These are phyloP conservation scores for Drosophila carrolli DNA, from an alignment of 1,140 invertebrate genomes.

Conservation along the genomic window DNA sequence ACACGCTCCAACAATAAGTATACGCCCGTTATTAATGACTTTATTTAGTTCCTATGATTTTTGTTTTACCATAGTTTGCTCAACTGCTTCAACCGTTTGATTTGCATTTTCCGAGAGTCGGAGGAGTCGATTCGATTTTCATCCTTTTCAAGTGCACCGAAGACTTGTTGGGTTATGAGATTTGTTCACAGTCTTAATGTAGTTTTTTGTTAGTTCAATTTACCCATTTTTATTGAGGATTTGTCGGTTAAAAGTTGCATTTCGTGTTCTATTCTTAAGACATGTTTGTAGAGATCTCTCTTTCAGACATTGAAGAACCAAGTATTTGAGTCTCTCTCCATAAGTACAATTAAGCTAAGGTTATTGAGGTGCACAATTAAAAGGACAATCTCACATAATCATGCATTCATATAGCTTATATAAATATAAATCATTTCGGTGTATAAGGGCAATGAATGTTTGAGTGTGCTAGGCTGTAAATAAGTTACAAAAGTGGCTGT, in stretches of 20 bases:
- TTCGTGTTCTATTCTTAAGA: constrained; percentile 6
- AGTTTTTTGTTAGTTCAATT: constrained; percentile 43
- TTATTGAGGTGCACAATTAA: background rate
- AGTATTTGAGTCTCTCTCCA: background rate
- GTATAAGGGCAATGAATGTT: background rate
- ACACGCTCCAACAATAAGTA: constrained; percentile 68
- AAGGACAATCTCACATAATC: background rate
- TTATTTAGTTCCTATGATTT: constrained; percentile 38
- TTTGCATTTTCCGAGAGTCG: constrained; percentile 42
- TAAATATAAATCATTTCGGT: constrained; percentile 17
- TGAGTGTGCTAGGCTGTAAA: constrained; percentile 20
- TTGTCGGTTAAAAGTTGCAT: constrained; percentile 17
- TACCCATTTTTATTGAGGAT: constrained; percentile 20
- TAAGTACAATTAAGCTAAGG: constrained; percentile 7
- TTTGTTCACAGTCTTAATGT: constrained; percentile 55
- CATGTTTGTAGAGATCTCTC: constrained; percentile 1
- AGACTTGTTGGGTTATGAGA: constrained; percentile 51
- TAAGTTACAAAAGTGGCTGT: constrained; percentile 15
- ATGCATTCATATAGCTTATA: constrained; percentile 17
- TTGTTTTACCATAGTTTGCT: constrained; percentile 60
- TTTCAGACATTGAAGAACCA: constrained; percentile 7
- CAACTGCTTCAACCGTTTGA: constrained; percentile 56
- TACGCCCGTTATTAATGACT: constrained; percentile 48
- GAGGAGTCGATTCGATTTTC: constrained; percentile 15
- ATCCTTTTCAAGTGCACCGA: constrained; percentile 53